A percentile compares a stretch with the other conserved stretches of the same genome.
These are phyloP conservation scores for Leptosomus discolor DNA, from an alignment of 2,113 vertebrate species.

Conservation along the genomic window DNA sequence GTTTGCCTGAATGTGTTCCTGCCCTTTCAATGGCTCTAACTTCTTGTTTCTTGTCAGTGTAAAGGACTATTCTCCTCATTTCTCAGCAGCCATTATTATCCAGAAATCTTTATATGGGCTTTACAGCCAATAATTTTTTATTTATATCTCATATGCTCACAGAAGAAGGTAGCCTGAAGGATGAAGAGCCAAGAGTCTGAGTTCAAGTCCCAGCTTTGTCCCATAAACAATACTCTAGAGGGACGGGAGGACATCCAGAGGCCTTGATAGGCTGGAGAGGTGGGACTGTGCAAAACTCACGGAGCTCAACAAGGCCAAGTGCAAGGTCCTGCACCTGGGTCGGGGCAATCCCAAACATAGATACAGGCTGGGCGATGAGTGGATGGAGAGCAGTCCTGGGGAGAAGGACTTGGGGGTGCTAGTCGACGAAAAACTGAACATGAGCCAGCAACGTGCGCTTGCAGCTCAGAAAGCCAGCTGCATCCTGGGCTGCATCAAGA, in stretches of 20 bases:
- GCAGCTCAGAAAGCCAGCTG: too few species aligned
- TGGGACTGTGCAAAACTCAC: rapidly evolving
- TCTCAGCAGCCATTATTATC: neutral
- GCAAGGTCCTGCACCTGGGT: too few species aligned
- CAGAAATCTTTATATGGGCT: neutral
- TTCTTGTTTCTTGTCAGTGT: neutral
- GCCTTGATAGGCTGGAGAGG: neutral
- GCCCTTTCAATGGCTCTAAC: neutral
- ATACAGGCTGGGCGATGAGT: too few species aligned
- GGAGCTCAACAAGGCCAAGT: too few species aligned
- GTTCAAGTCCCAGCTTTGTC: neutral
- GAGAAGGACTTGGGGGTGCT: too few species aligned
- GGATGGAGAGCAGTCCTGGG: too few species aligned
- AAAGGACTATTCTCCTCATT: neutral
- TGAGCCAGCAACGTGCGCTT: too few species aligned
- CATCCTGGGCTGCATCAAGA: too few species aligned
- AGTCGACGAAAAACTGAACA: too few species aligned
- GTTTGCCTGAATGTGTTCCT: neutral
- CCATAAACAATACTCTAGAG: neutral
- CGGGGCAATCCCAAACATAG: too few species aligned
- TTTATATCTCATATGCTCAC: neutral
- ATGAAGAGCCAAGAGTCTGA: neutral
- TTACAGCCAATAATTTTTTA: neutral
- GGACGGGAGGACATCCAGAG: neutral
- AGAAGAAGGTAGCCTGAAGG: neutral